Evolutionary conservation across 2,888 invertebrate genomes (phyloP).

Genomic region (Tipula helvola): DNA sequence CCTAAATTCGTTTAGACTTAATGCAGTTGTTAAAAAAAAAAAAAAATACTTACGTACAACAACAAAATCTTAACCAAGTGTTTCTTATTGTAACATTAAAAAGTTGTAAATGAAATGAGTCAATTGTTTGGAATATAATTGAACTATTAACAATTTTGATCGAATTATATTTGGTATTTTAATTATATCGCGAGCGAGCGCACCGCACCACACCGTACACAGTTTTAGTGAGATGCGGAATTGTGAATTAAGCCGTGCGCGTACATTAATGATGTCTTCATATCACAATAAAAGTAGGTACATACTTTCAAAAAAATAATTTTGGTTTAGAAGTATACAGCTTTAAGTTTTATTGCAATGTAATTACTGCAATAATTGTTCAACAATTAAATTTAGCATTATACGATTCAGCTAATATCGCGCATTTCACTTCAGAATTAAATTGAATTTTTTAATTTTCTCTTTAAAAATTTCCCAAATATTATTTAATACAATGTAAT

Average conservation of each 20-base stretch:
- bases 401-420: no score
- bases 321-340: no score
- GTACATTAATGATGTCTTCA: not conserved
- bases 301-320: no score
- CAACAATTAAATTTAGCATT: no score
- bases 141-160: not conserved
- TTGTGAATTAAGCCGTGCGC: not conserved
- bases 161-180: not conserved
- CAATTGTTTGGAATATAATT: not conserved
- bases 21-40: not conserved
- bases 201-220: no score
- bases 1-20: slow-evolving; percentile 4
- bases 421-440: no score
- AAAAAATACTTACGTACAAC: not conserved
- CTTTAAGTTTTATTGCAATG: no score
- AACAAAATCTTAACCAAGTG: not conserved
- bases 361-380: no score
- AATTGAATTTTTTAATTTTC: no score
- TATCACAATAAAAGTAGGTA: no score
- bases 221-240: not conserved
- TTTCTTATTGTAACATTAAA: not conserved
- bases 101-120: not conserved
- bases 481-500: no score
- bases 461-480: no score
- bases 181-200: not conserved